phyloP scores from a whole-genome alignment of 2,888 invertebrate species.

The Diarsia brunnea region DNA sequence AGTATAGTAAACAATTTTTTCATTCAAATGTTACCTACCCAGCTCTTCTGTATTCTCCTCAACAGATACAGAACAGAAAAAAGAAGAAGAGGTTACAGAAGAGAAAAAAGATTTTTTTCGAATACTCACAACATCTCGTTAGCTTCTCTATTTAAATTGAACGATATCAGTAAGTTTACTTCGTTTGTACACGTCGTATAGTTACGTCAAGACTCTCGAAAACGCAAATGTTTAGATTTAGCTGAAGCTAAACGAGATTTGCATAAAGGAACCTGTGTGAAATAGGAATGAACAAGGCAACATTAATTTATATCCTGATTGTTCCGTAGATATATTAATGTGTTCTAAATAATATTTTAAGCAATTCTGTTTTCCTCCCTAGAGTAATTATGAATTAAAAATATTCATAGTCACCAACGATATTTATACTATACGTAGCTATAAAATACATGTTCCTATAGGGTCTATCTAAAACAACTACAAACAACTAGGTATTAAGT shows the following conservation, averaged over 20 bases:
- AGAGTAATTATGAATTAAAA: too few species aligned
- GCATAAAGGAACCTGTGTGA: slow-evolving; percentile 6
- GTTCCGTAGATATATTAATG: neutral
- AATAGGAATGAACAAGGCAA: slow-evolving; percentile 18
- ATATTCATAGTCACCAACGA: too few species aligned
- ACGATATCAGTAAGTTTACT: neutral
- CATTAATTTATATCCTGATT: neutral
- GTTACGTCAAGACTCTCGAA: slow-evolving; percentile 17
- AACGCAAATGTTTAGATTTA: slow-evolving; percentile 40
- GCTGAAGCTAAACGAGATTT: slow-evolving; percentile 29
- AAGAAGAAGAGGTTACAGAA: too few species aligned
- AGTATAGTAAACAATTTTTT: too few species aligned
- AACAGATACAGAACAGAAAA: too few species aligned
- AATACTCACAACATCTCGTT: neutral
- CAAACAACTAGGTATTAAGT: too few species aligned
- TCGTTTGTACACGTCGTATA: neutral
- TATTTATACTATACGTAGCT: too few species aligned
- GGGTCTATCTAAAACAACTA: too few species aligned
- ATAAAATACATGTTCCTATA: too few species aligned
- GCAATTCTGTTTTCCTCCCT: neutral
- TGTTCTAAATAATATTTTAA: neutral
- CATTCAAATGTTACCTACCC: too few species aligned
- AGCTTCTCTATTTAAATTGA: neutral
- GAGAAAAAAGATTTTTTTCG: too few species aligned
- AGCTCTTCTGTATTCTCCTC: too few species aligned